These are phyloP conservation scores for Drosophila niveifrons DNA, from an alignment of 2,888 invertebrate species.

Conservation along the genomic window DNA sequence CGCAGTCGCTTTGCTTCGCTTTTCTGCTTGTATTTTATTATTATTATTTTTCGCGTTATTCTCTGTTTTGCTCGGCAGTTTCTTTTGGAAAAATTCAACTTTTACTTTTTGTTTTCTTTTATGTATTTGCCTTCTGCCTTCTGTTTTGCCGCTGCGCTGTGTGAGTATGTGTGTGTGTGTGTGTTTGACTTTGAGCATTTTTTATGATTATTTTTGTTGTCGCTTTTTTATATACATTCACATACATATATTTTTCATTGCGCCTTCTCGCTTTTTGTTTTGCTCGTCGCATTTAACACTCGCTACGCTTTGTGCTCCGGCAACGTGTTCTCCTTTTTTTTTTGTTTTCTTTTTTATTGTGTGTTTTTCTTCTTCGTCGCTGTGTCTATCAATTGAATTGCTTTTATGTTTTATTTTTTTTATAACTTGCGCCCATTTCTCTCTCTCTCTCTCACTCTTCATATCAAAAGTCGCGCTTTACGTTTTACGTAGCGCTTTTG, in stretches of 20 bases:
- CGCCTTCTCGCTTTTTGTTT: constrained; percentile 62
- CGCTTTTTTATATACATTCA: constrained; percentile 34
- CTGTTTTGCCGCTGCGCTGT: constrained; percentile 34
- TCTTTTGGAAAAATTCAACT: constrained; percentile 82
- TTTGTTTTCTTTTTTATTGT: constrained; percentile 38
- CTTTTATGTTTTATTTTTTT: constrained; percentile 25
- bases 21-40: constrained; percentile 76
- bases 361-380: constrained; percentile 37
- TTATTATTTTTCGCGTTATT: constrained; percentile 81
- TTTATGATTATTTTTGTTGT: constrained; percentile 69
- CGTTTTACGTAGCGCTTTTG: constrained; percentile 55
- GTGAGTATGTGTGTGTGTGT: constrained; percentile 42
- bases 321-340: constrained; percentile 43
- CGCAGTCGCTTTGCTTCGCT: constrained; percentile 40
- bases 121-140: constrained; percentile 62
- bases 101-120: constrained; percentile 78
- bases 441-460: constrained; percentile 26
- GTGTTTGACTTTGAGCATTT: constrained; percentile 66
- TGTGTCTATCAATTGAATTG: constrained; percentile 53
- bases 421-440: constrained; percentile 32
- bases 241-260: constrained; percentile 51
- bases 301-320: constrained; percentile 56
- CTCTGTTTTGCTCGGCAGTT: constrained; percentile 80
- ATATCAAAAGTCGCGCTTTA: constrained; percentile 56
- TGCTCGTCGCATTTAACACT: constrained; percentile 69